Evolutionary conservation across 2,113 vertebrate genomes (phyloP), one percentile per base, ranked within the genome.

Genomic region (Campylomormyrus numenius): DNA sequence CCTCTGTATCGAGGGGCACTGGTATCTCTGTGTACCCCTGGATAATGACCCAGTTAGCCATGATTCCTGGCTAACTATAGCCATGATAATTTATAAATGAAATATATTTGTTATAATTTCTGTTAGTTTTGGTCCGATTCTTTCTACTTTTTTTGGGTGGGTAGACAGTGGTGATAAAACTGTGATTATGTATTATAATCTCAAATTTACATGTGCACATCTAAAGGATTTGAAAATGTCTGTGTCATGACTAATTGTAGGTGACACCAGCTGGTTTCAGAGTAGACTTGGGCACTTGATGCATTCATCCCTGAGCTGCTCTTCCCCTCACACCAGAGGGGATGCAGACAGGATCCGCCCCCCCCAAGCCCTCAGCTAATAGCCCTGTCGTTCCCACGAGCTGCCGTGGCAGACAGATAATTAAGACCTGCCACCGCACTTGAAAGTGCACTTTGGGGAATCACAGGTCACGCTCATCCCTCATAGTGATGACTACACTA

Each of bases 381-480:
- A 27, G 8, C 21, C 27, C 24, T 11, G 39, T 48, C 19, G 17
- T 62, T 88, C 35, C 35, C 87, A 19, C 15, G 21, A 62, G 53
- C 15, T 4, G 5, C 53, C 17, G 17, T 1, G 9, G 27, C 86
- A 62, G 87, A 66, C 52, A 88, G 87, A 62, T 88, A 88, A 88
- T 66, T 42, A 88, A 88, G 39, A 45, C 52, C 35, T 42, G 87
- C 53, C 87, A n/a, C 87, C 58, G 24, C 50, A 27, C 49, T 35
- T 87, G n/a, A 87, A 53, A 87, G 85, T 15, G 50, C 31, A 3
- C n/a, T 56, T 87, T 87, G 24, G 48, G 87, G 87, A 66, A 88
- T 24, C 2, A 15, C 7, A 62, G 52, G 56, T 88, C n/a, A 88
- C 58, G 7, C 58, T 66, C 85, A 56, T 53, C 50, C n/a, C 85